Evolutionary conservation across 2,113 vertebrate species (phyloP).

Genomic region (Diphyllodes magnificus): DNA sequence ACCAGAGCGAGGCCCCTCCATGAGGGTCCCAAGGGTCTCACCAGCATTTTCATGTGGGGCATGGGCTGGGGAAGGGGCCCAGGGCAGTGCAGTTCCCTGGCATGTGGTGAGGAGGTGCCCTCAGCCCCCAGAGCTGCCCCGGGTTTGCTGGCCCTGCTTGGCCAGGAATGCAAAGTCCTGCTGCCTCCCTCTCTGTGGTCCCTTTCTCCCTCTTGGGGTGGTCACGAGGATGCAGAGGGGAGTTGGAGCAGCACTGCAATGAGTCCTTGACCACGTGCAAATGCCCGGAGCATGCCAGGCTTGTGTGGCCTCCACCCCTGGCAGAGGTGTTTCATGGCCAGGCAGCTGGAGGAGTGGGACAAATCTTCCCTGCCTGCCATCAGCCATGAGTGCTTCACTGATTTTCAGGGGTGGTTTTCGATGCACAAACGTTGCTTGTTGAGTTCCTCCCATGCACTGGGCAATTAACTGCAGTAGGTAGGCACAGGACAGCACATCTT

Average conservation of each 20-base stretch:
- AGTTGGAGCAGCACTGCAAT: not conserved
- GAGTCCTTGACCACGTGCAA: not conserved
- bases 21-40: not conserved
- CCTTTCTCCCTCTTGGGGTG: not conserved
- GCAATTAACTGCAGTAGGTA: not conserved
- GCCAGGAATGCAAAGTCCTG: not conserved
- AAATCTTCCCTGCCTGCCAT: not conserved
- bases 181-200: not conserved
- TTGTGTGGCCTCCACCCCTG: not conserved
- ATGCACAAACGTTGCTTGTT: not conserved
- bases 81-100: not conserved
- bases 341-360: not conserved
- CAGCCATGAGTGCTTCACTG: not conserved
- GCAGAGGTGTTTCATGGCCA: not conserved
- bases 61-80: not conserved
- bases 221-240: not conserved
- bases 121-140: fast-evolving
- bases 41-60: not conserved
- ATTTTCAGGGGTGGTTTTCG: not conserved
- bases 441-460: not conserved
- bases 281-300: fast-evolving
- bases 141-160: not conserved
- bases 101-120: not conserved
- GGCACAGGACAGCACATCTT: not conserved
- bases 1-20: fast-evolving